A percentile compares a stretch with the other conserved stretches of the same genome.
Conservation (phyloP, 2,113 vertebrate genomes). For the Megalops atlanticus region DNA sequence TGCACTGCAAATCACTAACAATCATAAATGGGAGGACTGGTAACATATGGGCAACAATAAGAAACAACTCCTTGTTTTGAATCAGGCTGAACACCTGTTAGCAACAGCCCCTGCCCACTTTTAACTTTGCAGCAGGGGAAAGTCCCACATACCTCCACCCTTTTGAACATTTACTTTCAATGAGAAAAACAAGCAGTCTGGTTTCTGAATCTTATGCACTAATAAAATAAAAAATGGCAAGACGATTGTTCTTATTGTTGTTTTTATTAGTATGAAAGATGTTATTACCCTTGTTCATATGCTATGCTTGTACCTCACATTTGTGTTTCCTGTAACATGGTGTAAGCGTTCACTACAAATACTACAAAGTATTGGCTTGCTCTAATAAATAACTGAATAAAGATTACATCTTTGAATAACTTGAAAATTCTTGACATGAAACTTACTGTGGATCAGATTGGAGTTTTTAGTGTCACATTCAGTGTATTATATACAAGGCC, state of each 20-base stretch:
- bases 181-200: not conserved
- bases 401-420: too few species aligned
- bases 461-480: not conserved
- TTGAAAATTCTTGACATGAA: not conserved
- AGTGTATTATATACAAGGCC: not conserved
- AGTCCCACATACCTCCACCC: too few species aligned
- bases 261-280: not conserved
- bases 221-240: not conserved
- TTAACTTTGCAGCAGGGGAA: too few species aligned
- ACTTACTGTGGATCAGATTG: not conserved
- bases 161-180: too few species aligned
- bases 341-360: not conserved
- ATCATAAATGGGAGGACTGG: too few species aligned
- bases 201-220: not conserved
- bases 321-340: not conserved
- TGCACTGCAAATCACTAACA: too few species aligned
- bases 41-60: too few species aligned
- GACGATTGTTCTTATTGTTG: not conserved
- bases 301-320: not conserved
- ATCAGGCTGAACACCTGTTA: too few species aligned
- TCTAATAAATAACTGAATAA: not conserved
- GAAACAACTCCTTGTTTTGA: too few species aligned
- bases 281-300: too few species aligned
- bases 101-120: too few species aligned
- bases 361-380: not conserved